Evolutionary conservation across 2,113 vertebrate species (phyloP).

Genomic region (Girardinichthys multiradiatus): DNA sequence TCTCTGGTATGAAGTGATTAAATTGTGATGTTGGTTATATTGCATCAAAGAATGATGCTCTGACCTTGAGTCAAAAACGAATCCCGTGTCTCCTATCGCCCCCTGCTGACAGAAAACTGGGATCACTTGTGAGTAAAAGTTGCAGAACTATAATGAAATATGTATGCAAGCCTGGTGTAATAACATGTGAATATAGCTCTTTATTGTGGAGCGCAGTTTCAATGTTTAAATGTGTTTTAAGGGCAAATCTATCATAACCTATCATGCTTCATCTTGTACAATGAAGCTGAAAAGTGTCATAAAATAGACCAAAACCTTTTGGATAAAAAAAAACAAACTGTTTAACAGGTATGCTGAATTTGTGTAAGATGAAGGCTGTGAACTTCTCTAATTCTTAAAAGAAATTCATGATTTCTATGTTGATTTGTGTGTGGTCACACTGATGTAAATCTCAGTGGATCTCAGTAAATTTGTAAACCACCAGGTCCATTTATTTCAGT

Average conservation of each 20-base stretch:
- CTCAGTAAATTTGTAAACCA: not conserved
- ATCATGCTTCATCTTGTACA: not conserved
- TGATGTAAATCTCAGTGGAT: not conserved
- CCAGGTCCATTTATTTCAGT: not conserved
- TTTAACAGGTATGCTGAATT: not conserved
- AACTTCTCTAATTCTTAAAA: not conserved
- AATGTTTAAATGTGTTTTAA: not conserved
- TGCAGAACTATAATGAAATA: not conserved
- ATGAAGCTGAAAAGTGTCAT: not conserved
- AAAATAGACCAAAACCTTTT: not conserved
- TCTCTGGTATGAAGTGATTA: constrained; percentile 93
- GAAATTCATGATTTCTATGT: not conserved
- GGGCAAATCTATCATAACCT: not conserved
- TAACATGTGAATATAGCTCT: not conserved
- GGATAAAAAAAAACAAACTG: not conserved
- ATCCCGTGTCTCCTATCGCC: constrained; percentile 13
- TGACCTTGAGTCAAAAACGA: constrained; percentile 2
- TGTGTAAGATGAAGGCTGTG: not conserved
- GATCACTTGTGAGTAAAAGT: not conserved
- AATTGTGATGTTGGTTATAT: constrained; percentile 93
- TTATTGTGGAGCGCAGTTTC: not conserved
- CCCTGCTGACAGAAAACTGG: constrained; percentile 41
- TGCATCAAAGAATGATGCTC: constrained; percentile 21
- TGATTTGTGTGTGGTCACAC: not conserved
- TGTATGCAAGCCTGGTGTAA: not conserved